A percentile compares a stretch with the other conserved stretches of the same genome.
phyloP scores from a whole-genome alignment of 2,888 invertebrate genomes.

The Oxyscelio sp. region DNA sequence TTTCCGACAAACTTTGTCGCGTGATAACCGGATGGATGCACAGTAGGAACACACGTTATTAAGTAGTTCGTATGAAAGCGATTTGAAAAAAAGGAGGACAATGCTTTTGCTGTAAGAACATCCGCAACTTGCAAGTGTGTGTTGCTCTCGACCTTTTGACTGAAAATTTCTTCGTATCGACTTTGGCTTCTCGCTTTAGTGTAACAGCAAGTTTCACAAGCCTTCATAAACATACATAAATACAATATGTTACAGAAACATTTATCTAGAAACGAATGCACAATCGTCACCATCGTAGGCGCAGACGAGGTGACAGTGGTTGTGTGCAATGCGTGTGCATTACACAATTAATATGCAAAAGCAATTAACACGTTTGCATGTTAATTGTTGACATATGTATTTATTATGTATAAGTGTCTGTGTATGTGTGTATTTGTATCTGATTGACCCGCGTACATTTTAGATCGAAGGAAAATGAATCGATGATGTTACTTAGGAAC shows the following conservation, averaged over 20 bases:
- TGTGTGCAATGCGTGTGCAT: too few species aligned
- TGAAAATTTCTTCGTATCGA: slow-evolving; percentile 75
- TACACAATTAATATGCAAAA: too few species aligned
- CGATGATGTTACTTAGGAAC: slow-evolving; percentile 9
- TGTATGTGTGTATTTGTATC: slow-evolving; percentile 18
- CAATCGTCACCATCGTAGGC: slow-evolving; percentile 83
- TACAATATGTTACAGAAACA: slow-evolving; percentile 88
- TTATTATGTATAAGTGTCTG: too few species aligned
- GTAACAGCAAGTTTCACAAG: slow-evolving; percentile 88
- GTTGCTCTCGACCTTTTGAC: slow-evolving; percentile 7
- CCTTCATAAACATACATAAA: slow-evolving; percentile 87
- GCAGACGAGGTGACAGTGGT: slow-evolving; percentile 42
- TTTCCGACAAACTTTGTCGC: too few species aligned
- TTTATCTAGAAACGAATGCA: slow-evolving; percentile 86
- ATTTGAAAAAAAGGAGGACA: background rate
- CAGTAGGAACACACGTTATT: too few species aligned
- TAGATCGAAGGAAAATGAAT: slow-evolving; percentile 24
- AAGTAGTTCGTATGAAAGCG: too few species aligned
- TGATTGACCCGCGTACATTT: slow-evolving; percentile 29
- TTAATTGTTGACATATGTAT: too few species aligned
- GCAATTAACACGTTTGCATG: too few species aligned
- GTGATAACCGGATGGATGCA: too few species aligned
- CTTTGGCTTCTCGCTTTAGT: slow-evolving; percentile 88
- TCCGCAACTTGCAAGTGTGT: slow-evolving; percentile 31
- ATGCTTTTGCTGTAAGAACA: slow-evolving; percentile 40